These are phyloP conservation scores for Hestina assimilis DNA, from an alignment of 1,140 invertebrate genomes.

Conservation along the genomic window DNA sequence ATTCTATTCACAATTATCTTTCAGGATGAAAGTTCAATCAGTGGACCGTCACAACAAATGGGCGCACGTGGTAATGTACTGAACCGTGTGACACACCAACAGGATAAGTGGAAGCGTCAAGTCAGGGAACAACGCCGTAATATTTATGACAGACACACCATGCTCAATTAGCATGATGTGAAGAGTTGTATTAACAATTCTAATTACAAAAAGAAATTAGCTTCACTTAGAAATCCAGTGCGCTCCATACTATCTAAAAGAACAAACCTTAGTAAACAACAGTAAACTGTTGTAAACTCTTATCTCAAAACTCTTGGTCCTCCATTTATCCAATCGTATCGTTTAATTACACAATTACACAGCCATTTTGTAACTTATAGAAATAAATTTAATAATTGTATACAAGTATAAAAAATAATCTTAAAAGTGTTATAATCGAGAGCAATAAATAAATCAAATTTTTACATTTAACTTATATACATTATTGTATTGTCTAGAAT, in stretches of 20 bases:
- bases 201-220: neutral
- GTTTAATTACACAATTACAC: too few species aligned
- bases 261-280: neutral
- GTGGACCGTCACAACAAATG: slow-evolving; percentile 83
- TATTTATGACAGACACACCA: slow-evolving; percentile 98
- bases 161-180: slow-evolving; percentile 89
- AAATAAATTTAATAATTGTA: too few species aligned
- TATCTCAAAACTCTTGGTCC: too few species aligned
- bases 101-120: slow-evolving; percentile 98
- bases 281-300: too few species aligned
- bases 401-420: too few species aligned
- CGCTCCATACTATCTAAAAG: neutral
- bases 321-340: too few species aligned
- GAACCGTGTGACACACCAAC: slow-evolving; percentile 96
- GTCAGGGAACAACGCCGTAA: slow-evolving; percentile 97
- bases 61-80: slow-evolving; percentile 90
- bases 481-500: too few species aligned
- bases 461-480: too few species aligned
- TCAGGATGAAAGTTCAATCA: slow-evolving; percentile 82
- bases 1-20: too few species aligned
- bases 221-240: neutral
- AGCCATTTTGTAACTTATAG: too few species aligned
- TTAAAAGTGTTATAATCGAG: too few species aligned
- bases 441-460: too few species aligned
- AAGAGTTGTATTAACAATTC: neutral